Conservation (phyloP, 1,140 invertebrate genomes). For the Drosophila sucinea region DNA sequence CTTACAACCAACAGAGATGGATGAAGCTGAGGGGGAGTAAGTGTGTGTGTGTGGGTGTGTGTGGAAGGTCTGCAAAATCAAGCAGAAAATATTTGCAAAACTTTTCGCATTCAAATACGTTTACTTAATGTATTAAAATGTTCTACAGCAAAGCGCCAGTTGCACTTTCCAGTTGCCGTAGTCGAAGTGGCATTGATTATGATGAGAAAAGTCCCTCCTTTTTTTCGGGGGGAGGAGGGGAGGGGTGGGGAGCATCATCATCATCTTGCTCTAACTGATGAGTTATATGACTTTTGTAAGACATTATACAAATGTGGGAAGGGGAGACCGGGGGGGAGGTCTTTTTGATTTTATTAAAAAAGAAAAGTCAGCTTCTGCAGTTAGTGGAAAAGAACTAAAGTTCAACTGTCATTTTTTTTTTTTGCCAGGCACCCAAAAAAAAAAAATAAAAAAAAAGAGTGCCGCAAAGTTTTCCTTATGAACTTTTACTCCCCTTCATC, state of each 20-base stretch:
- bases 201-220: slow-evolving; percentile 18
- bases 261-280: slow-evolving; percentile 20
- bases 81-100: slow-evolving; percentile 68
- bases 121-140: slow-evolving; percentile 79
- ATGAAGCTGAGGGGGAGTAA: slow-evolving; percentile 10
- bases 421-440: slow-evolving; percentile 20
- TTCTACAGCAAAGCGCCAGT: slow-evolving; percentile 18
- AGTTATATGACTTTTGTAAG: slow-evolving; percentile 53
- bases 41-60: not conserved
- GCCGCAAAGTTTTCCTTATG: slow-evolving; percentile 68
- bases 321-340: not conserved
- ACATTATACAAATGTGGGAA: slow-evolving; percentile 70
- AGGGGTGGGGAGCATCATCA: not conserved
- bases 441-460: not conserved
- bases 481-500: slow-evolving; percentile 67
- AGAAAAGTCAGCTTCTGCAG: slow-evolving; percentile 41
- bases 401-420: slow-evolving; percentile 72
- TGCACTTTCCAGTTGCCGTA: slow-evolving; percentile 20
- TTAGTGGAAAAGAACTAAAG: slow-evolving; percentile 56
- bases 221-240: not conserved
- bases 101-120: slow-evolving; percentile 68
- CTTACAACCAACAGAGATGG: slow-evolving; percentile 8
- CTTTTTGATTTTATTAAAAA: slow-evolving; percentile 61
- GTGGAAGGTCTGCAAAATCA: slow-evolving; percentile 47
- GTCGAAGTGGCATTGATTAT: slow-evolving; percentile 26